Conservation (phyloP, 2,113 vertebrate genomes). For the Corythoichthys haematopterus region DNA sequence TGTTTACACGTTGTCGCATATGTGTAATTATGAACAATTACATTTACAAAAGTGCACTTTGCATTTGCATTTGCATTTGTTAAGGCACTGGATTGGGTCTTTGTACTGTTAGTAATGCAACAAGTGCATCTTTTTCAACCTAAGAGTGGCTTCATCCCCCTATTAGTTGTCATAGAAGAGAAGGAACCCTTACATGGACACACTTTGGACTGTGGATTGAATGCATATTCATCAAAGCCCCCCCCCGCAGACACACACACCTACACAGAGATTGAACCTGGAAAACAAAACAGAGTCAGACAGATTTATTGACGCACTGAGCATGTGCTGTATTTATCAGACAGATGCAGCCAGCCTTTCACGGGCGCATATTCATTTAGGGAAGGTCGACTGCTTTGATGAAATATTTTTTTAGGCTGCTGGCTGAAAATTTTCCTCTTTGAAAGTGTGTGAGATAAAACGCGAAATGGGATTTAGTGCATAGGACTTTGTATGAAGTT, state of each 20-base stretch:
- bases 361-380: background rate
- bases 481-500: background rate
- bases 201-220: constrained; percentile 21
- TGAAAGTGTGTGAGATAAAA: background rate
- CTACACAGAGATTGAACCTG: constrained; percentile 3
- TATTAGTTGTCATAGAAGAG: background rate
- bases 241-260: background rate
- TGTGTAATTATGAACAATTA: background rate
- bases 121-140: background rate
- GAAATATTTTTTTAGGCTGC: background rate
- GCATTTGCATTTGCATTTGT: background rate
- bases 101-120: background rate
- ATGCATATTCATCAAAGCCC: constrained; percentile 32
- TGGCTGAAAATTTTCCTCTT: background rate
- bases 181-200: constrained; percentile 53
- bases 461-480: background rate
- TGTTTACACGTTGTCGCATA: background rate
- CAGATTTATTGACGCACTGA: constrained; percentile 7
- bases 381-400: constrained; percentile 2
- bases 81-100: background rate
- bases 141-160: background rate
- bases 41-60: background rate
- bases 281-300: constrained; percentile 14
- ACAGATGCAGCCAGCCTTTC: background rate
- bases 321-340: constrained; percentile 10